Conservation (phyloP, 2,797 vertebrate genomes). For the Potorous gilbertii region DNA sequence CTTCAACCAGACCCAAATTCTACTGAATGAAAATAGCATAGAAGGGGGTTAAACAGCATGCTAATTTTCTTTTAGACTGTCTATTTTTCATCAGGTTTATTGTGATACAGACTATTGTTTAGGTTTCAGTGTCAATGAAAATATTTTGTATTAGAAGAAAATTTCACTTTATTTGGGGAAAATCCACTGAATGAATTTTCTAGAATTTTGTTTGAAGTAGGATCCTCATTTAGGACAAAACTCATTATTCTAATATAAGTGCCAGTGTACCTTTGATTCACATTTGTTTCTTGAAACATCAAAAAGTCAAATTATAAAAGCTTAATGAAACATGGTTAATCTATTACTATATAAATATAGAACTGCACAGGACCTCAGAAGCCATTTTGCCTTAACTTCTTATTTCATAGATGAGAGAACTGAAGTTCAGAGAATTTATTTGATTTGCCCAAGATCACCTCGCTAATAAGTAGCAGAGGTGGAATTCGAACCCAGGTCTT, state of each 20-base stretch:
- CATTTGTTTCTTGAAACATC: neutral
- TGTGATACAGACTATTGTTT: neutral
- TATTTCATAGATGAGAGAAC: neutral
- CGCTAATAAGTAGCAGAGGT: neutral
- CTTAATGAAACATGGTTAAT: neutral
- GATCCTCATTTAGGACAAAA: neutral
- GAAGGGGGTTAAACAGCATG: neutral
- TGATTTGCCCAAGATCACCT: neutral
- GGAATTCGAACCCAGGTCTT: neutral
- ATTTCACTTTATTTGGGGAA: neutral
- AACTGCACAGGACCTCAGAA: neutral
- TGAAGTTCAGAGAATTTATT: neutral
- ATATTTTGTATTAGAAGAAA: neutral
- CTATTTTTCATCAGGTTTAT: neutral
- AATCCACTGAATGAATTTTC: neutral
- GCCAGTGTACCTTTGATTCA: neutral
- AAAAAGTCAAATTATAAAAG: neutral
- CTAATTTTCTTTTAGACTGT: neutral
- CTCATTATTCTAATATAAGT: neutral
- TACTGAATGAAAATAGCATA: neutral
- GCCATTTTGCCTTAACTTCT: neutral
- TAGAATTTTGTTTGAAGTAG: neutral
- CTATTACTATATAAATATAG: neutral
- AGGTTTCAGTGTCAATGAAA: neutral
- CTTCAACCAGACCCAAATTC: neutral